Percentiles rank a stretch among this genome's conserved stretches.
These are phyloP conservation scores for Prinia subflava DNA, from an alignment of 2,113 vertebrate genomes.

Conservation along the genomic window DNA sequence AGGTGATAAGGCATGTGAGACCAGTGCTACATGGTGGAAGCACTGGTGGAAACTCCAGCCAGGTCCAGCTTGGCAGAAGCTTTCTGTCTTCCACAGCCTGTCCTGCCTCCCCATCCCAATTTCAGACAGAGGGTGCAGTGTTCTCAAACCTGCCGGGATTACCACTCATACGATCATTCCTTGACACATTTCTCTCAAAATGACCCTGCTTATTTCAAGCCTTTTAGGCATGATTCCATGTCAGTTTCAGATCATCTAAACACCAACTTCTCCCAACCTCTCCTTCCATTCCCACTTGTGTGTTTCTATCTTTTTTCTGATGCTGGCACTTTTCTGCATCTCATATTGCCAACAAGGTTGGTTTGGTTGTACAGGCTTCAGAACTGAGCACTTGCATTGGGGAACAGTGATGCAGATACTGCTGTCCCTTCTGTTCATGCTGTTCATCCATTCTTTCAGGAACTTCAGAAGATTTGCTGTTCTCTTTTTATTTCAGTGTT, in stretches of 20 bases:
- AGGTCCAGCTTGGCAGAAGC: background rate
- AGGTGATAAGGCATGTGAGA: background rate
- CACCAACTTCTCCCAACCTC: background rate
- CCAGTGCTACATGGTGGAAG: background rate
- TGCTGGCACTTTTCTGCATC: rapidly evolving
- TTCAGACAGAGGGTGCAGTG: background rate
- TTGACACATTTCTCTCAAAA: background rate
- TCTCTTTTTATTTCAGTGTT: background rate
- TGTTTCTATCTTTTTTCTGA: background rate
- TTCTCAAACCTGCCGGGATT: background rate
- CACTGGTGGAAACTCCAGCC: background rate
- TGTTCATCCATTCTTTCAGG: background rate
- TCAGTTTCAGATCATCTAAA: background rate
- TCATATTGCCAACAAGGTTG: rapidly evolving
- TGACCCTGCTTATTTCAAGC: background rate
- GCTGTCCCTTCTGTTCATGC: background rate
- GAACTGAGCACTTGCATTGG: rapidly evolving
- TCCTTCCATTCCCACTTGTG: background rate
- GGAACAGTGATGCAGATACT: background rate
- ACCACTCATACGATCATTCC: background rate
- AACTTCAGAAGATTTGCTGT: background rate
- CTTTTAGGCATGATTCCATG: background rate
- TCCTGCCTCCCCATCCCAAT: background rate
- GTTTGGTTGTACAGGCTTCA: background rate
- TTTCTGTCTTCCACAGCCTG: background rate